phyloP scores from a whole-genome alignment of 2,113 vertebrate species.

The Crotalus viridis region DNA sequence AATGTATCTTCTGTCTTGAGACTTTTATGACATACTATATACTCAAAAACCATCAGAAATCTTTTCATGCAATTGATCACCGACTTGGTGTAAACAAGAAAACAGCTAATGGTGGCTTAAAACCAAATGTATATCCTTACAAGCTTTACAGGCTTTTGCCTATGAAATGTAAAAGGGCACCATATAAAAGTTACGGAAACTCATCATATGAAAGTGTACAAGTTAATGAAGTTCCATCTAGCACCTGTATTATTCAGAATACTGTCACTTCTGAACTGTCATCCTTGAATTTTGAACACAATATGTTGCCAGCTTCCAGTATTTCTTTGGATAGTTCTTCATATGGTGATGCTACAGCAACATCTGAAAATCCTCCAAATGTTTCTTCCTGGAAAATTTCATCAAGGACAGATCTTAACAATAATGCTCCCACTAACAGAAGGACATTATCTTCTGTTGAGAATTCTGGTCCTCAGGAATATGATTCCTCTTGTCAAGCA shows the following conservation, averaged over 20 bases:
- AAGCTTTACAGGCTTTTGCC: slow-evolving; percentile 95
- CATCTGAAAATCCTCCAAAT: slow-evolving; percentile 51
- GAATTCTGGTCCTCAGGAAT: slow-evolving; percentile 29
- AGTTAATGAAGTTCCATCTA: slow-evolving; percentile 55
- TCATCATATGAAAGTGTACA: slow-evolving; percentile 79
- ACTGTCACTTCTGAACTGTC: slow-evolving; percentile 71
- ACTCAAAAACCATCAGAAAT: slow-evolving; percentile 97
- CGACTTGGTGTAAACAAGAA: slow-evolving; percentile 88
- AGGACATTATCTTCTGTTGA: slow-evolving; percentile 49
- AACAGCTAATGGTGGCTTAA: slow-evolving; percentile 86
- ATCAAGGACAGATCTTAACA: slow-evolving; percentile 60
- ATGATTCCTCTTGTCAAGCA: slow-evolving; percentile 38
- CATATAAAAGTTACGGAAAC: slow-evolving; percentile 86
- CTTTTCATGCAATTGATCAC: slow-evolving; percentile 97
- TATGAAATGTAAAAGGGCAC: slow-evolving; percentile 90
- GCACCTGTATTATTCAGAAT: slow-evolving; percentile 63
- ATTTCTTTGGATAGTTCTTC: slow-evolving; percentile 56
- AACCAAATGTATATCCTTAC: slow-evolving; percentile 90
- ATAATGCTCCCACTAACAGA: slow-evolving; percentile 55
- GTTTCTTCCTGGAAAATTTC: slow-evolving; percentile 59
- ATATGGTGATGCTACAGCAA: slow-evolving; percentile 37
- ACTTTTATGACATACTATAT: slow-evolving; percentile 99
- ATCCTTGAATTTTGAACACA: slow-evolving; percentile 74
- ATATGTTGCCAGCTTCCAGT: slow-evolving; percentile 58
- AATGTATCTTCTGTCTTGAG: slow-evolving; percentile 97